Base-by-base conservation (phyloP, 1,140 invertebrate species). In the Hypsibius dujardini region DNA sequence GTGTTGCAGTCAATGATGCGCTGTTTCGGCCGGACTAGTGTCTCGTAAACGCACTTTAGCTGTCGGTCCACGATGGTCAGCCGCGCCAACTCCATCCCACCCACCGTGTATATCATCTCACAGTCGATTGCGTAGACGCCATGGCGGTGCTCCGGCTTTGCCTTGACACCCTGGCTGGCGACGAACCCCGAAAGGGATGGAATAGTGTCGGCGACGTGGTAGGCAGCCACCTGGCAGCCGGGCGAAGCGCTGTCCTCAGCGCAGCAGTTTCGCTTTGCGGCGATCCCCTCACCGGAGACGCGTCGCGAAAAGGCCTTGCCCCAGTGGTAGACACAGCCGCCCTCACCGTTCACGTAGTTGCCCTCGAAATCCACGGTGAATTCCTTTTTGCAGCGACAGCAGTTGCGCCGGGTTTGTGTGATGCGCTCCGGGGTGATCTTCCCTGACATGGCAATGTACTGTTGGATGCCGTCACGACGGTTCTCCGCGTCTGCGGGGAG, bases 101-200 rank as follows among this genome's bases (percentile, higher is more conserved):
- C 81, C 0, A 83, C 84, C 0, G 91, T 94, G 77, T 87, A 95
- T 74, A 85, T 90, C 92, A 95, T 96, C 79, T 96, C 92, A 77
- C 91, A 92, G 77, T 96, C 92, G 0, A 95, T 75, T 0, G 89
- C 87, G 76, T 87, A 91, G 1, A 91, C 62, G 3, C 84, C 84
- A 70, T 77, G 77, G 67, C 80, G 75, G 0, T 75, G 74, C 46
- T 71, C 72, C 14, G 77, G 1, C 81, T 79, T 69, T 78, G 78
- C 42, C 14, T 56, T 78, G 79, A 1, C 80, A 12, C 72, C 69
- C 50, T 62, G 74, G 7, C 78, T 77, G 46, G 72, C 50, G 0
- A 87, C 85, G 75, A 84, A 90, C 46, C 84, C 84, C 1, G 83
- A 79, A 59, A 85, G 84, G 0, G 87, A 86, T 0, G 87, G 87